Percentiles rank a stretch among this genome's conserved stretches.
phyloP scores from a whole-genome alignment of 2,797 vertebrate species.

The Tympanoctomys barrerae region DNA sequence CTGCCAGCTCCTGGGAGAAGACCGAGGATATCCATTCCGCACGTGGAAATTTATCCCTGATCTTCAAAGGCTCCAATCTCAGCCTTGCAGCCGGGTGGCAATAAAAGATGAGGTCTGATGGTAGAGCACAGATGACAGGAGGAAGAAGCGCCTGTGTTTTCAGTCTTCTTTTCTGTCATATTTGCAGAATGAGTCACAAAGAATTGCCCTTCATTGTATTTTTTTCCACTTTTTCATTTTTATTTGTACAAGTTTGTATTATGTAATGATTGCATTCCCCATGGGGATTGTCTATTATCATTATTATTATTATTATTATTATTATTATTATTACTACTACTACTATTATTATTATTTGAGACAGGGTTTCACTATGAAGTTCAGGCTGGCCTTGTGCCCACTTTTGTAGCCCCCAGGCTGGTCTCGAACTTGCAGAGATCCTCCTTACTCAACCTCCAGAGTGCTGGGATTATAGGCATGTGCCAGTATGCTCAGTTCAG shows the following conservation, averaged over 20 bases:
- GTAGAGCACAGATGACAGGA: neutral
- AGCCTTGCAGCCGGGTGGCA: fast-evolving
- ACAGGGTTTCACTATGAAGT: no score
- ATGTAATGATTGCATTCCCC: neutral
- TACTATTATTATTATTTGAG: no score
- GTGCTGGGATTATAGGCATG: no score
- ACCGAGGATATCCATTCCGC: neutral
- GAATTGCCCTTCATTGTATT: neutral
- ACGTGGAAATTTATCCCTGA: neutral
- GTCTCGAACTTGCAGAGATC: no score
- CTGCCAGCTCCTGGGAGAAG: neutral
- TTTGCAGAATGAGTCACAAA: neutral
- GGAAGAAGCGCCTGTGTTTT: neutral
- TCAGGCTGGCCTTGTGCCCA: no score
- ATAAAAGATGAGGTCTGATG: neutral
- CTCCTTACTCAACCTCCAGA: no score
- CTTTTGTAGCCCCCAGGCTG: no score
- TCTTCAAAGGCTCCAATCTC: neutral
- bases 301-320: no score
- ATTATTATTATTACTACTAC: no score
- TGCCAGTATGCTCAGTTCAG: no score
- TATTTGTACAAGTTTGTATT: neutral
- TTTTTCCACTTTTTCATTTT: neutral
- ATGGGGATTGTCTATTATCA: neutral
- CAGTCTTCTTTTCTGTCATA: neutral